phyloP scores from a whole-genome alignment of 2,888 invertebrate species.

The Epistrophe eligans region DNA sequence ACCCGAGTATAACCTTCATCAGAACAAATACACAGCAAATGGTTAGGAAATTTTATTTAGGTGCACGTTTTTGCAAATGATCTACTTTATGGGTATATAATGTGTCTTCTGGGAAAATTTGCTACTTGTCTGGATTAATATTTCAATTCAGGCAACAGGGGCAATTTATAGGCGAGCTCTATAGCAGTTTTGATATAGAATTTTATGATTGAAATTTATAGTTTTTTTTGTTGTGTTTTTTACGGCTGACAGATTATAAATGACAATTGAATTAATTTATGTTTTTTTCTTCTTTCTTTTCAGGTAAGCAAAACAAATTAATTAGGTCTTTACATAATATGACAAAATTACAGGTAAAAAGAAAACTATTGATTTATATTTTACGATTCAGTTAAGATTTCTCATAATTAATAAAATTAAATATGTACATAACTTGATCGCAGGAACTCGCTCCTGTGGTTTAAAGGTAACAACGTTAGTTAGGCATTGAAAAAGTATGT shows the following conservation, averaged over 20 bases:
- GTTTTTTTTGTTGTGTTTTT: neutral
- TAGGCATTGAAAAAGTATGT: too few species aligned
- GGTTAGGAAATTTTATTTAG: constrained; percentile 9
- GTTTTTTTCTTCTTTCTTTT: constrained; percentile 29
- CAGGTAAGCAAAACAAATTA: constrained; percentile 56
- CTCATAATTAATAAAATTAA: too few species aligned
- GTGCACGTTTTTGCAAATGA: constrained; percentile 50
- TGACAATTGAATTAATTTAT: constrained; percentile 41
- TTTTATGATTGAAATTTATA: neutral
- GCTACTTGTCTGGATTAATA: constrained; percentile 25
- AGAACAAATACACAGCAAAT: neutral
- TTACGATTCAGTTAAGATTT: too few species aligned
- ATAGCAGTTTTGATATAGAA: neutral
- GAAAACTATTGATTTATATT: neutral
- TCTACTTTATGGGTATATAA: constrained; percentile 11
- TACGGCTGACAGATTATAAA: constrained; percentile 17
- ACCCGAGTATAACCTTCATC: constrained; percentile 8
- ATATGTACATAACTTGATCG: too few species aligned
- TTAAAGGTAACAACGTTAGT: too few species aligned
- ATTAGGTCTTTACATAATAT: constrained; percentile 1
- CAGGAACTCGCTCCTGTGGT: too few species aligned
- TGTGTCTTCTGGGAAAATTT: neutral
- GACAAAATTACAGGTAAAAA: neutral
- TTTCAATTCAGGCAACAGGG: constrained; percentile 8
- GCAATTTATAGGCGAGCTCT: neutral